Percentiles rank a stretch among this genome's conserved stretches.
These are phyloP conservation scores for Andrena flavipes DNA, from an alignment of 2,888 invertebrate genomes.

Conservation along the genomic window DNA sequence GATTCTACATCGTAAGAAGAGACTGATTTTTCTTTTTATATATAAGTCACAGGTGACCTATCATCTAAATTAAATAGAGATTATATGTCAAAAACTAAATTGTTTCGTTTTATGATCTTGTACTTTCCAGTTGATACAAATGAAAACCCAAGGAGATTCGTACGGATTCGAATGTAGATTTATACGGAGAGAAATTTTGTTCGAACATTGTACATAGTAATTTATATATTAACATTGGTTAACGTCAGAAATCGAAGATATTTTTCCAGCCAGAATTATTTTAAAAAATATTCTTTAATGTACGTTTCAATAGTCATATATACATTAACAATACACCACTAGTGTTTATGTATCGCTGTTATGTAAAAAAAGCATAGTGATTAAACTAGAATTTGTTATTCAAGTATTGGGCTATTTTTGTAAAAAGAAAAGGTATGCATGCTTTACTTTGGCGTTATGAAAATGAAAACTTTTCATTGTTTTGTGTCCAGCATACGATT, in stretches of 20 bases:
- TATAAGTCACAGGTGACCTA: neutral
- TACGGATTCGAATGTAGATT: neutral
- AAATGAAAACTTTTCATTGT: neutral
- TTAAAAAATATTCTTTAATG: conserved; percentile 10
- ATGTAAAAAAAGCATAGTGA: conserved; percentile 7
- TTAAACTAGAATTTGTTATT: conserved; percentile 23
- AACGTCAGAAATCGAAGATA: neutral
- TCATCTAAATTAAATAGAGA: neutral
- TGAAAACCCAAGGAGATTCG: neutral
- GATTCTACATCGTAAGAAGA: conserved; percentile 49
- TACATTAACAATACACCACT: neutral
- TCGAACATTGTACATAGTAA: neutral
- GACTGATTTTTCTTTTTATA: conserved; percentile 18
- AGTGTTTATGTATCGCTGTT: neutral
- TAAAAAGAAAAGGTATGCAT: neutral
- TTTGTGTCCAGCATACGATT: neutral
- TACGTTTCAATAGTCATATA: neutral
- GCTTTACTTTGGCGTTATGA: neutral
- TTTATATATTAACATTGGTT: neutral
- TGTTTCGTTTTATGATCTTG: conserved; percentile 9
- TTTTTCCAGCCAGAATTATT: conserved; percentile 2
- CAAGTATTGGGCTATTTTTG: conserved; percentile 37
- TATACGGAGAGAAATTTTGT: neutral
- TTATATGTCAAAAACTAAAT: neutral
- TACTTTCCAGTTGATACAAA: conserved; percentile 20